Percentiles rank a stretch among this genome's conserved stretches.
Conservation (phyloP, 1,140 invertebrate genomes). For the Conus betulinus region DNA sequence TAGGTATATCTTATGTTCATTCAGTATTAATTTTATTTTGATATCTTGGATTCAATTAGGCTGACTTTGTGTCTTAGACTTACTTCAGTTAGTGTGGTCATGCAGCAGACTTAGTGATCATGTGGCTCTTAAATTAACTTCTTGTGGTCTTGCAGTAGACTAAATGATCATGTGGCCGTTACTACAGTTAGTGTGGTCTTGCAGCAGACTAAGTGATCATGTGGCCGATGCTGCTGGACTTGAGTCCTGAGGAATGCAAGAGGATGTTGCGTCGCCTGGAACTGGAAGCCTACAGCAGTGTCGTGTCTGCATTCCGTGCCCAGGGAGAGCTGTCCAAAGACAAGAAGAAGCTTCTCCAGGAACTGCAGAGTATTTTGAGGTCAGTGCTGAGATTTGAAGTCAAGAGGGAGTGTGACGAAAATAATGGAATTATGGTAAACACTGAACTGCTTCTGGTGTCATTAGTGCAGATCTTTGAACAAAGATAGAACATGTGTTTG, state of each 20-base stretch:
- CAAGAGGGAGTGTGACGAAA: too few species aligned
- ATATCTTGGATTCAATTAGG: too few species aligned
- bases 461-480: too few species aligned
- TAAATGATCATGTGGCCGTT: conserved; percentile 82
- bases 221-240: conserved; percentile 85
- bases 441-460: too few species aligned
- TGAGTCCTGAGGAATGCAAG: conserved; percentile 90
- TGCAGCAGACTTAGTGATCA: conserved; percentile 64
- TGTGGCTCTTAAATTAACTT: conserved; percentile 81
- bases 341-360: conserved; percentile 89
- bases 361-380: conserved; percentile 85
- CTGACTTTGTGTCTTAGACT: too few species aligned
- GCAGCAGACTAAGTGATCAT: conserved; percentile 73
- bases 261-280: conserved; percentile 90
- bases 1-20: too few species aligned
- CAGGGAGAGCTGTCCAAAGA: conserved; percentile 90
- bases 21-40: too few species aligned
- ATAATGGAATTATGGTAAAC: too few species aligned
- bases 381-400: conserved; percentile 36
- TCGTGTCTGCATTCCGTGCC: conserved; percentile 92
- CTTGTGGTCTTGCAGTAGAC: background rate
- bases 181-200: conserved; percentile 62
- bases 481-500: too few species aligned
- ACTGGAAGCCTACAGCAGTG: conserved; percentile 91
- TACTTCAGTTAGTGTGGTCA: too few species aligned